phyloP scores from a whole-genome alignment of 2,113 vertebrate species.

The Corydoras sp. region DNA sequence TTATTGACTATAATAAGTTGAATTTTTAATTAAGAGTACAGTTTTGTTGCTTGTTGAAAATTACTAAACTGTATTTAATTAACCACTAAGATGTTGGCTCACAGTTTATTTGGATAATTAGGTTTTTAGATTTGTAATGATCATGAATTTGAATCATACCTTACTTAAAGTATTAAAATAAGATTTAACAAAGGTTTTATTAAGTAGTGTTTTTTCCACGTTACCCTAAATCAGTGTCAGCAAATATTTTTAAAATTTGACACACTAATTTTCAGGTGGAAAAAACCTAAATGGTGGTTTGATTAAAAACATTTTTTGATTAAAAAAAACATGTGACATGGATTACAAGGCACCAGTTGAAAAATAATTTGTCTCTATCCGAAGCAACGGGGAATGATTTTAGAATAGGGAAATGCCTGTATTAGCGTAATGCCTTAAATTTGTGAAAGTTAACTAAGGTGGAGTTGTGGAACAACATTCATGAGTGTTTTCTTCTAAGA shows the following conservation, averaged over 20 bases:
- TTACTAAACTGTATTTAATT: no score
- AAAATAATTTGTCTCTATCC: background rate
- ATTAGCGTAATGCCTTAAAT: background rate
- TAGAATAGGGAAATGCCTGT: no score
- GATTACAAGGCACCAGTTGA: background rate
- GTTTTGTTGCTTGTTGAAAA: no score
- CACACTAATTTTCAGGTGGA: background rate
- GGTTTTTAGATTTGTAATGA: no score
- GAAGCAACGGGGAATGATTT: background rate
- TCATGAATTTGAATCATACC: no score
- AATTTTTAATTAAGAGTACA: no score
- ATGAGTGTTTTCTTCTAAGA: background rate
- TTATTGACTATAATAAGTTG: no score
- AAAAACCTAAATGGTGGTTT: background rate
- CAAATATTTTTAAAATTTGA: conserved; percentile 4
- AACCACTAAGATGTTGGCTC: no score
- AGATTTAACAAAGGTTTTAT: background rate
- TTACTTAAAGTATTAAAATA: no score
- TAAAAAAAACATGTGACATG: conserved; percentile 2
- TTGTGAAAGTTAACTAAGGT: background rate
- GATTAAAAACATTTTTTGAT: background rate
- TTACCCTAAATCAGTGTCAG: background rate
- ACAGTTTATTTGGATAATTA: no score
- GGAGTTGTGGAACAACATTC: background rate
- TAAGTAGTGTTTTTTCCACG: background rate